Evolutionary conservation across 2,113 vertebrate genomes (phyloP), one percentile per base, ranked within the genome.

Genomic region (Orcinus orca): DNA sequence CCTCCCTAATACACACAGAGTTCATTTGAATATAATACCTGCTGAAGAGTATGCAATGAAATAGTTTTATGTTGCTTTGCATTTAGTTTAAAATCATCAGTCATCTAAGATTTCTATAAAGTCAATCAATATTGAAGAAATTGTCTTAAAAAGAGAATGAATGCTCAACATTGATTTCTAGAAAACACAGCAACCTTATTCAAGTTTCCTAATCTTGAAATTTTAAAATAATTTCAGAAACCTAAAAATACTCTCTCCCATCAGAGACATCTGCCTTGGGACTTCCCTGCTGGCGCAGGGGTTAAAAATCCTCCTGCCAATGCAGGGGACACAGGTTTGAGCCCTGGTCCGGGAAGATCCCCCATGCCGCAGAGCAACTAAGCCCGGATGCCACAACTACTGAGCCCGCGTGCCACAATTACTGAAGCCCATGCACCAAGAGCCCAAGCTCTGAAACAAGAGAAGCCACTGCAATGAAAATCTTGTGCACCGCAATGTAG

Each of bases 31-130:
- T 71, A 33, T 36, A 50, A 9, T 50, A 76, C 47, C 74, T 77
- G 74, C 18, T 25, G 29, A 65, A 68, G 44, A 94, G 29, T 58
- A 71, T 71, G 21, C 65, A 90, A 11, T 84, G 55, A 91, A 76
- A 29, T 5, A 21, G 21, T 74, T 94, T 83, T 83, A 58, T 23
- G 62, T 53, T 65, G 17, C 31, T 90, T 60, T 73, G 18, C 18
- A 65, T 73, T 88, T 68, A 53, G 20, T 70, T 95, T 80, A 88
- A 93, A 88, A 36, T 29, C 33, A 4, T 88, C 87, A 93, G 11
- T 85, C 36, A 70, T 70, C 25, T 70, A 50, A 95, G 41, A 76
- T 74, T 87, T 91, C 41, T 86, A 62, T 62, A 87, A 92, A 96
- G 31, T 8, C 47, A 23, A 23, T 79, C 23, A 18, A 55, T 55